These are phyloP conservation scores for Aphaenogaster rudis DNA, from an alignment of 1,140 invertebrate species.

Conservation along the genomic window DNA sequence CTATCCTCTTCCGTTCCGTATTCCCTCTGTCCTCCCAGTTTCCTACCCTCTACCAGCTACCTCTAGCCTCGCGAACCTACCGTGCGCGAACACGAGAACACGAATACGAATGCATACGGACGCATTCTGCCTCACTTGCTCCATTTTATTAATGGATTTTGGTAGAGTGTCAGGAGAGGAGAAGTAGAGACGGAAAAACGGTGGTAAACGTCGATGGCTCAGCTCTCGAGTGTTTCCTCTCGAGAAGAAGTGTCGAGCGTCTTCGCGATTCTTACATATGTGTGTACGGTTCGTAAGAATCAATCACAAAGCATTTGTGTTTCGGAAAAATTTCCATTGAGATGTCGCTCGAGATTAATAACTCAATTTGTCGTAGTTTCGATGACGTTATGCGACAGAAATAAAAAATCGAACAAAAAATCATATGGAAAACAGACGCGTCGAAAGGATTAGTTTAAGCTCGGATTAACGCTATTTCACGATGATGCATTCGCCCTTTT, in stretches of 20 bases:
- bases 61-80: not conserved
- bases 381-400: not conserved
- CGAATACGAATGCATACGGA: not conserved
- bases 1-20: not conserved
- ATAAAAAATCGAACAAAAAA: not conserved
- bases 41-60: not conserved
- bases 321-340: not conserved
- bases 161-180: not conserved
- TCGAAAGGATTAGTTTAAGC: not conserved
- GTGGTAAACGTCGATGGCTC: slow-evolving; percentile 49
- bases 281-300: not conserved
- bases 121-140: slow-evolving; percentile 31
- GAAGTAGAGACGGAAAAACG: not conserved
- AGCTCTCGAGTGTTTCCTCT: slow-evolving; percentile 42
- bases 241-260: not conserved
- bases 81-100: slow-evolving; percentile 3
- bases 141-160: slow-evolving; percentile 63
- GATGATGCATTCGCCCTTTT: not conserved
- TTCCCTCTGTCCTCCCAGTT: not conserved
- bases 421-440: not conserved
- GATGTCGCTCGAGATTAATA: not conserved
- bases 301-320: not conserved
- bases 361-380: slow-evolving; percentile 4
- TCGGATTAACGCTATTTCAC: slow-evolving; percentile 8
- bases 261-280: slow-evolving; percentile 5